Percentiles rank a stretch among this genome's conserved stretches.
phyloP scores from a whole-genome alignment of 2,888 invertebrate species.

The Ligdia adustata region DNA sequence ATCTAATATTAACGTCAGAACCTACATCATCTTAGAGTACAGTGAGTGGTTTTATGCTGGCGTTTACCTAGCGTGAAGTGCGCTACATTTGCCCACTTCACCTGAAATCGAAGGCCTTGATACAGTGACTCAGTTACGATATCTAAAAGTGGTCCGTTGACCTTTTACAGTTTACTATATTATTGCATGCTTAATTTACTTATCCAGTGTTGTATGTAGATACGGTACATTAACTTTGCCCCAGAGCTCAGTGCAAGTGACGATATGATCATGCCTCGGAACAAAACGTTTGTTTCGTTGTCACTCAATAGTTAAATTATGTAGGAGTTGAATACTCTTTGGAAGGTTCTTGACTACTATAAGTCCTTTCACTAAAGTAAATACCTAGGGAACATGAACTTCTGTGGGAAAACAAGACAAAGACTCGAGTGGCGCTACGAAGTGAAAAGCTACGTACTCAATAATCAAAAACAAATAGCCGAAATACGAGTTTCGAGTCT shows the following conservation, averaged over 20 bases:
- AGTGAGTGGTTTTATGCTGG: too few relatives aligned
- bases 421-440: not conserved
- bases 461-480: slow-evolving; percentile 19
- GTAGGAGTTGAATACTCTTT: too few relatives aligned
- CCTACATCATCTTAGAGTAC: too few relatives aligned
- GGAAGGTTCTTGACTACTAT: too few relatives aligned
- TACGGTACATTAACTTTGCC: slow-evolving; percentile 26
- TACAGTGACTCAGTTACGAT: slow-evolving; percentile 81
- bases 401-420: too few relatives aligned
- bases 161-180: slow-evolving; percentile 70
- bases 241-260: not conserved
- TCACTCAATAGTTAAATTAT: too few relatives aligned
- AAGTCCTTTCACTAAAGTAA: too few relatives aligned
- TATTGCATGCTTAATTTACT: slow-evolving; percentile 57
- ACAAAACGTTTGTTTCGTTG: too few relatives aligned
- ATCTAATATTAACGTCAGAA: too few relatives aligned
- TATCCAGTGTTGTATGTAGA: slow-evolving; percentile 39
- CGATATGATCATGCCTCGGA: too few relatives aligned
- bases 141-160: slow-evolving; percentile 73
- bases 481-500: slow-evolving; percentile 14
- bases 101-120: slow-evolving; percentile 76
- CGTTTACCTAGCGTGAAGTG: slow-evolving; percentile 45
- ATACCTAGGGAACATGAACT: too few relatives aligned
- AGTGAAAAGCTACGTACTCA: slow-evolving; percentile 16
- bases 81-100: slow-evolving; percentile 46